Conservation (phyloP, 2,888 invertebrate genomes). For the Temnothorax ravouxi region DNA sequence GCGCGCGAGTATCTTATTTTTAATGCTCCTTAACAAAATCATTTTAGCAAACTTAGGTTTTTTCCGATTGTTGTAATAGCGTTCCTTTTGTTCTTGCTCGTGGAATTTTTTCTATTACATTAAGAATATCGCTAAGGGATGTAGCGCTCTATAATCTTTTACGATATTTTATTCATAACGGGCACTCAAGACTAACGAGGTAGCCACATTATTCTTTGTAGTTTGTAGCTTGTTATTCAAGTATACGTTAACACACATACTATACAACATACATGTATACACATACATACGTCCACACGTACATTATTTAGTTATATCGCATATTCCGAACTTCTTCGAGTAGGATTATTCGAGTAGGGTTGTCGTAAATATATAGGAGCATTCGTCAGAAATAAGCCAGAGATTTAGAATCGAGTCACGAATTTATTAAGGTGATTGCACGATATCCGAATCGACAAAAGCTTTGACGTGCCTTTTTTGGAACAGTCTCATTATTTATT, state of each 20-base stretch:
- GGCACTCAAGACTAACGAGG: conserved; percentile 47
- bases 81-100: conserved; percentile 19
- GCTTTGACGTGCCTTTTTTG: conserved; percentile 69
- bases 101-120: conserved; percentile 49
- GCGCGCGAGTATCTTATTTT: conserved; percentile 62
- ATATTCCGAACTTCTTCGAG: conserved; percentile 63
- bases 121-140: conserved; percentile 59
- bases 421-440: conserved; percentile 48
- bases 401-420: conserved; percentile 56
- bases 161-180: conserved; percentile 57
- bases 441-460: conserved; percentile 70
- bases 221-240: conserved; percentile 45
- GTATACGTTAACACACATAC: conserved; percentile 33
- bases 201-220: conserved; percentile 56
- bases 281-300: conserved; percentile 28
- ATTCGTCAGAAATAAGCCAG: conserved; percentile 36
- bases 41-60: conserved; percentile 56
- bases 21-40: conserved; percentile 61
- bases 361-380: conserved; percentile 46
- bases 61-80: conserved; percentile 30
- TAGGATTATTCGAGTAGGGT: conserved; percentile 61
- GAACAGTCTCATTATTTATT: conserved; percentile 77
- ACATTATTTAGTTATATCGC: conserved; percentile 48
- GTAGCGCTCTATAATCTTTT: conserved; percentile 60
- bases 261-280: not conserved